Conservation (phyloP, 2,113 vertebrate species). For the Stictonetta naevosa region DNA sequence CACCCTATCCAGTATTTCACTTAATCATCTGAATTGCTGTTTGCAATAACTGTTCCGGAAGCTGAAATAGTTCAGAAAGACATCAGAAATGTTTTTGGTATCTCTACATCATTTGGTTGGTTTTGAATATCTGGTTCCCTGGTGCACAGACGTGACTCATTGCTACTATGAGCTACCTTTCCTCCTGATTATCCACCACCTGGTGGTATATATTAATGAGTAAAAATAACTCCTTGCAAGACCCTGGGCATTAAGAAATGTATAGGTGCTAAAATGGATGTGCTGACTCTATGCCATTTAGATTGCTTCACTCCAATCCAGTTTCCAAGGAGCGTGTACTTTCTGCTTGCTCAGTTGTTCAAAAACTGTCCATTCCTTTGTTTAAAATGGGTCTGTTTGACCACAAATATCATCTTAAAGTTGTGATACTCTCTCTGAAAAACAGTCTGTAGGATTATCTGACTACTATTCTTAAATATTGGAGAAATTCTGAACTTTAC, state of each 20-base stretch:
- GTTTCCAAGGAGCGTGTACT: background rate
- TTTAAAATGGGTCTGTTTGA: constrained; percentile 52
- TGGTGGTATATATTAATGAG: background rate
- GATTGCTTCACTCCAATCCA: background rate
- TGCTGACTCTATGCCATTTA: background rate
- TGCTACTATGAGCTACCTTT: background rate
- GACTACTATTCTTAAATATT: constrained; percentile 46
- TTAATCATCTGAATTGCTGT: background rate
- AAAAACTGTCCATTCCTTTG: constrained; percentile 32
- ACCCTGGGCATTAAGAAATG: background rate
- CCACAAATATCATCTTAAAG: constrained; percentile 51
- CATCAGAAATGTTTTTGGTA: background rate
- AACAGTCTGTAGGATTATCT: constrained; percentile 12
- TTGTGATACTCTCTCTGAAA: constrained; percentile 37
- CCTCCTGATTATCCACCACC: background rate
- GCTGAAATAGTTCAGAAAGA: background rate
- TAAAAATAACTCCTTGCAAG: constrained; percentile 11
- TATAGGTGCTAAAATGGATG: background rate
- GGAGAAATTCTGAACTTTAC: background rate
- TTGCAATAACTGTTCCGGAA: background rate
- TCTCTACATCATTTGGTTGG: background rate
- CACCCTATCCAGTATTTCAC: background rate
- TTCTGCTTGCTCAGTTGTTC: background rate
- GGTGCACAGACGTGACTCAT: background rate
- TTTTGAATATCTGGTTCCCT: background rate